phyloP scores from a whole-genome alignment of 2,113 vertebrate species.

The Shinisaurus crocodilurus region DNA sequence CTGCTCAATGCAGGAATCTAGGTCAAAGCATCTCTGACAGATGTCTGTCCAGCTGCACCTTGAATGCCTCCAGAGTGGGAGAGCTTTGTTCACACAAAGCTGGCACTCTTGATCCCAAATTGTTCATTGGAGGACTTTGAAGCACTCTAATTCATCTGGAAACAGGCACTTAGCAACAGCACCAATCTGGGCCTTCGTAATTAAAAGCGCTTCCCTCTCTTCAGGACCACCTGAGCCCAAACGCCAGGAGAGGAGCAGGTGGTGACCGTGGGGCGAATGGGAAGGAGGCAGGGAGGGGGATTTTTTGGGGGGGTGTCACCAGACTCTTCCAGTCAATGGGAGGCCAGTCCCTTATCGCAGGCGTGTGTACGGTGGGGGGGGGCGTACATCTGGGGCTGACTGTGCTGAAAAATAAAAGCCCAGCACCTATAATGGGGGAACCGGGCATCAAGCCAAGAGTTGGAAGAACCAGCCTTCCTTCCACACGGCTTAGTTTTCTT shows the following conservation, averaged over 20 bases:
- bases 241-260: background rate
- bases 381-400: no score
- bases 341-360: background rate
- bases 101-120: background rate
- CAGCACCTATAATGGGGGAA: background rate
- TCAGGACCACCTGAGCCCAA: slow-evolving; percentile 1
- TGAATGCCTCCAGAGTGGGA: no score
- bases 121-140: background rate
- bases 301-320: background rate
- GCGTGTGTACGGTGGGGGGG: background rate
- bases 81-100: no score
- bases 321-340: background rate
- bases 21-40: no score
- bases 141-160: background rate
- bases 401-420: background rate
- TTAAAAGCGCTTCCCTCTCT: background rate
- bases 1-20: no score
- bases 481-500: background rate
- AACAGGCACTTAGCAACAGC: background rate
- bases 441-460: background rate
- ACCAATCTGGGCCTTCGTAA: background rate
- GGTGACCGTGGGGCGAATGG: no score
- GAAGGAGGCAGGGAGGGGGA: no score
- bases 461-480: background rate
- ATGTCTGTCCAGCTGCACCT: no score